A percentile compares a stretch with the other conserved stretches of the same genome.
phyloP scores from a whole-genome alignment of 1,140 invertebrate species.

The Pseudachorutes palmiensis region DNA sequence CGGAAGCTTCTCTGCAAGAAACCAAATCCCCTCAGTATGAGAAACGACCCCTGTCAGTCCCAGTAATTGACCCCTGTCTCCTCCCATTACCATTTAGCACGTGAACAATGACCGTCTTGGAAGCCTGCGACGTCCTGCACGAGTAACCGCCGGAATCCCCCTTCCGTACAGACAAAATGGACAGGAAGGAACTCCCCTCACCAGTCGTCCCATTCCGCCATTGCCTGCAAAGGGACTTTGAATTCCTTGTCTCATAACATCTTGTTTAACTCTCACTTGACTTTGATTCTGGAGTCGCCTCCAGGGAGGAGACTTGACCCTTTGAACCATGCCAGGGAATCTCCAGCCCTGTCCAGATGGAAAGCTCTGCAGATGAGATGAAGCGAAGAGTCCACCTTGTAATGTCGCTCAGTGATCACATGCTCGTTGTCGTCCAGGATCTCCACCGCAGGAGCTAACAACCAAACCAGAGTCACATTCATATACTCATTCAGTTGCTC shows the following conservation, averaged over 20 bases:
- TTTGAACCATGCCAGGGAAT: conserved; percentile 36
- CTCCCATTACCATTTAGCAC: conserved; percentile 48
- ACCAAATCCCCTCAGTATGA: no score
- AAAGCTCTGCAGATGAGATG: conserved; percentile 56
- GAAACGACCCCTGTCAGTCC: not conserved
- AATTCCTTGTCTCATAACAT: not conserved
- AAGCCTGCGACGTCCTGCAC: conserved; percentile 44
- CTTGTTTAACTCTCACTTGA: conserved; percentile 38
- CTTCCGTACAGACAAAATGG: conserved; percentile 44
- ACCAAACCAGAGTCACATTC: conserved; percentile 9
- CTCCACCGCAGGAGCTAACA: conserved; percentile 54
- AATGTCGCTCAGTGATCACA: conserved; percentile 58
- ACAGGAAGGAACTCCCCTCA: conserved; percentile 39
- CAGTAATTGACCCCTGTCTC: not conserved
- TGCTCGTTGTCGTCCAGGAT: conserved; percentile 59
- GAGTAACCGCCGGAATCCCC: conserved; percentile 47
- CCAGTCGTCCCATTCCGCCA: conserved; percentile 34
- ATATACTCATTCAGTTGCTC: conserved; percentile 3
- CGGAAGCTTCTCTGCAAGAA: conserved; percentile 36
- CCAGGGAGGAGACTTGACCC: conserved; percentile 29
- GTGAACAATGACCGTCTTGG: conserved; percentile 47
- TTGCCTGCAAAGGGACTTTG: conserved; percentile 17
- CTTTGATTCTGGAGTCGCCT: conserved; percentile 36
- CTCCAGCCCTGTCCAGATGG: conserved; percentile 43
- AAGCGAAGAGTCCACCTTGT: conserved; percentile 59